phyloP scores from a whole-genome alignment of 2,888 invertebrate species.

The Cantharis nigra region DNA sequence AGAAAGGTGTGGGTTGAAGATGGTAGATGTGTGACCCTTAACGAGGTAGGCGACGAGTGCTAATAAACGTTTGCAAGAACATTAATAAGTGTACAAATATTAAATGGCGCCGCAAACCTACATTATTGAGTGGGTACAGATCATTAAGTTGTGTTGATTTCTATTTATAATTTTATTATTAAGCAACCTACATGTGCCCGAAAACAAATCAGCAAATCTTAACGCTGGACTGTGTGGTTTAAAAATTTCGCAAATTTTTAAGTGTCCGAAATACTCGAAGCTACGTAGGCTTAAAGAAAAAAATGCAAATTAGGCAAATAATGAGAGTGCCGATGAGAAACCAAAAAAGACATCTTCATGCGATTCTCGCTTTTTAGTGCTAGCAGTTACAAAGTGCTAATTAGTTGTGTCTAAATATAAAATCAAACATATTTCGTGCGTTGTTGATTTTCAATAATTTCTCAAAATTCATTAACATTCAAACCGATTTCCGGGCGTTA shows the following conservation, averaged over 20 bases:
- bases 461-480: background rate
- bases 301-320: background rate
- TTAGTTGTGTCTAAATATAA: constrained; percentile 7
- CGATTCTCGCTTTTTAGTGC: constrained; percentile 11
- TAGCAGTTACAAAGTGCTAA: constrained; percentile 6
- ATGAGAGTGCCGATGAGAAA: background rate
- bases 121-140: constrained; percentile 41
- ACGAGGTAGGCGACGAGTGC: constrained; percentile 41
- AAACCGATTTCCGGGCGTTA: background rate
- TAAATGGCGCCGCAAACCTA: constrained; percentile 45
- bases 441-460: background rate
- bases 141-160: constrained; percentile 37
- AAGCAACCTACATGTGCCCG: constrained; percentile 32
- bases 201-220: constrained; percentile 22
- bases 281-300: background rate
- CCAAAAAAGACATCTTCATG: constrained; percentile 5
- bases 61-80: constrained; percentile 41
- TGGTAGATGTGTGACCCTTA: constrained; percentile 32
- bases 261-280: background rate
- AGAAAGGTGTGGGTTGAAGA: constrained; percentile 5
- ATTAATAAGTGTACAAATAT: constrained; percentile 41
- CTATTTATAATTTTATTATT: constrained; percentile 40
- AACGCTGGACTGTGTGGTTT: background rate
- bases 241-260: constrained; percentile 18
- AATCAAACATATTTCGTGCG: background rate